These are phyloP conservation scores for Metridium senile DNA, from an alignment of 92 coral and sea anemone genomes.

Conservation along the genomic window DNA sequence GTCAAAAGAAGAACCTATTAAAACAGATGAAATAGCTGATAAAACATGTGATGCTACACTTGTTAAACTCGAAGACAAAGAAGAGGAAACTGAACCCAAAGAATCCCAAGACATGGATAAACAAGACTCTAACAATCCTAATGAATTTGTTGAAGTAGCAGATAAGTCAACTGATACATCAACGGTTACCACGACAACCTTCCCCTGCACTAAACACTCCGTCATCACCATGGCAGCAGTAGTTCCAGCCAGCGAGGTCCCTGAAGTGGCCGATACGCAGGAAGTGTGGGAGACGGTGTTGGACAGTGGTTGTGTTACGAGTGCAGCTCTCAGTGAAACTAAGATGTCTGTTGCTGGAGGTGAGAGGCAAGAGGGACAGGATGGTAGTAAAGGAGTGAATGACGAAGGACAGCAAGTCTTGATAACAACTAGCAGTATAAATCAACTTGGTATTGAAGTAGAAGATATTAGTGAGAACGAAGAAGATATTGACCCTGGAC, in stretches of 20 bases:
- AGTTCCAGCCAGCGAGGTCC: constrained; percentile 38
- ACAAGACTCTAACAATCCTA: constrained; percentile 21
- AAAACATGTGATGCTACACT: not conserved
- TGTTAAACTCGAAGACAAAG: constrained; percentile 25
- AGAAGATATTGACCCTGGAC: constrained; percentile 90
- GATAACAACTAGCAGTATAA: constrained; percentile 57
- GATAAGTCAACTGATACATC: constrained; percentile 55
- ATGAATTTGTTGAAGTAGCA: constrained; percentile 60
- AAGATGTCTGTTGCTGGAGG: not conserved
- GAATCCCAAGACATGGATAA: constrained; percentile 21
- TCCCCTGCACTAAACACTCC: constrained; percentile 14
- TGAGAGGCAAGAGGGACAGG: constrained; percentile 27
- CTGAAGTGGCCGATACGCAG: constrained; percentile 53
- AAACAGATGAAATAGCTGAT: constrained; percentile 7
- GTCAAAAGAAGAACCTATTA: constrained; percentile 33
- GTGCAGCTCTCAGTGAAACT: constrained; percentile 39
- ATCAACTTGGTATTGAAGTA: constrained; percentile 82
- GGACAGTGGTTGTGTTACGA: constrained; percentile 74
- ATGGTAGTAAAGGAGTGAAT: constrained; percentile 14
- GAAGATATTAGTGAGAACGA: constrained; percentile 93
- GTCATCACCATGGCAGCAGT: constrained; percentile 26
- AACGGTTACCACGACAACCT: constrained; percentile 11
- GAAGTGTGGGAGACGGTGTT: constrained; percentile 92
- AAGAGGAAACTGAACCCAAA: constrained; percentile 1
- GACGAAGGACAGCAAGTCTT: constrained; percentile 52